Base-by-base conservation (phyloP, 2,113 vertebrate species). In the Kobus ellipsiprymnus region DNA sequence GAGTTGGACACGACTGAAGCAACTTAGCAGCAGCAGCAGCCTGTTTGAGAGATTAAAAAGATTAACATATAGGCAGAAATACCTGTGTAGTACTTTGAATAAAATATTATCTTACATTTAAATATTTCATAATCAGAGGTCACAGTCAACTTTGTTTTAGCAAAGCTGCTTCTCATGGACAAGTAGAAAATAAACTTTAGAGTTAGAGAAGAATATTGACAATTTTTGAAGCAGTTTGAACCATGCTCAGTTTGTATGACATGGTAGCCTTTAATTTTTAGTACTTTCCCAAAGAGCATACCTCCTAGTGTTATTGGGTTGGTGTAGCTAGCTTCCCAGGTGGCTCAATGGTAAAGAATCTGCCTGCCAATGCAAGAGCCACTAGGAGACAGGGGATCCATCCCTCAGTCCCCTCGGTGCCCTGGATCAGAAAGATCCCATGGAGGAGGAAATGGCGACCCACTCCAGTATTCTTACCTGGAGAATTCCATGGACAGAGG, bases 181-280 rank as follows among this genome's bases (percentile, higher is more conserved):
- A 88, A 96, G 71, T 55, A 80, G 62, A 48, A 91, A 60, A 95
- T 13, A 92, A 60, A 71, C 55, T 52, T 94, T 9, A 77, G 74
- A n/a, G 13, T 92, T 67, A 33, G 27, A 87, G 60, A 36, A 90
- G 82, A 87, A 29, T 95, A 83, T 44, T 44, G 80, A 33, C 4
- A 95, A 12, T 40, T 94, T 97, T 93, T 95, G 93, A 91, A 93
- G 19, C 29, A 86, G 23, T 87, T 90, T 95, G 36, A 64, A 90
- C 40, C 55, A 82, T 93, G 81, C 48, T 67, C 33, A 82, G 0
- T 86, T 90, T 89, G 48, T 78, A 33, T 91, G 30, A 86, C 67
- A 4, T 55, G 50, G 12, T 55, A 86, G 44, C 17, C 55, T 81
- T 94, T 82, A n/a, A 33, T 78, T 94, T 90, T 36, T 14, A 33